Evolutionary conservation across 2,797 vertebrate species (phyloP).

Genomic region (Lepilemur septentrionalis): DNA sequence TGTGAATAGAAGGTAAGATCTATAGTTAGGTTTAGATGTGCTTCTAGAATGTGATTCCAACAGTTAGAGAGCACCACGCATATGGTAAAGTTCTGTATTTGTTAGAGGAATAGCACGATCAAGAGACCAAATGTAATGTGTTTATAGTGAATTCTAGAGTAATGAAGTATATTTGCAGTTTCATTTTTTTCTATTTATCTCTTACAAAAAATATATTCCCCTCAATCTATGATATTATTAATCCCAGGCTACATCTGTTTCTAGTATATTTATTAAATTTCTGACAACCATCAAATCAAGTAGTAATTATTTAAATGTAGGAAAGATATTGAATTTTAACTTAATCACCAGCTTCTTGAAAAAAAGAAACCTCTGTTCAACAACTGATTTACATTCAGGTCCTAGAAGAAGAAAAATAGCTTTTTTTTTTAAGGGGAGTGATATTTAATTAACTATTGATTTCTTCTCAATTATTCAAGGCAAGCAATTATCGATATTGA

Average conservation of each 20-base stretch:
- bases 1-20: background rate
- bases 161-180: constrained; percentile 3
- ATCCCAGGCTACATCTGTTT: constrained; percentile 16
- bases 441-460: constrained; percentile 82
- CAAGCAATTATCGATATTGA: constrained; percentile 71
- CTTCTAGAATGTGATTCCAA: background rate
- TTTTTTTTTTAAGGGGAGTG: constrained; percentile 53
- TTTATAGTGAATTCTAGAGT: background rate
- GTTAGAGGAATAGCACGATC: background rate
- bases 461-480: constrained; percentile 79
- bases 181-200: background rate
- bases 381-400: constrained; percentile 71
- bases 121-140: background rate
- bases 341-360: constrained; percentile 21
- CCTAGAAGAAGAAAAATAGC: constrained; percentile 67
- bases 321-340: constrained; percentile 58
- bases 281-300: constrained; percentile 20
- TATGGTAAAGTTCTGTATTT: background rate
- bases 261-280: constrained; percentile 37
- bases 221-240: constrained; percentile 7
- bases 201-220: constrained; percentile 20
- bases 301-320: constrained; percentile 52
- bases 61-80: background rate
- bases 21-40: background rate
- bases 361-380: constrained; percentile 46